Evolutionary conservation across 2,888 invertebrate genomes (phyloP), one percentile per base, ranked within the genome.

Genomic region (Ectobius pallidus): DNA sequence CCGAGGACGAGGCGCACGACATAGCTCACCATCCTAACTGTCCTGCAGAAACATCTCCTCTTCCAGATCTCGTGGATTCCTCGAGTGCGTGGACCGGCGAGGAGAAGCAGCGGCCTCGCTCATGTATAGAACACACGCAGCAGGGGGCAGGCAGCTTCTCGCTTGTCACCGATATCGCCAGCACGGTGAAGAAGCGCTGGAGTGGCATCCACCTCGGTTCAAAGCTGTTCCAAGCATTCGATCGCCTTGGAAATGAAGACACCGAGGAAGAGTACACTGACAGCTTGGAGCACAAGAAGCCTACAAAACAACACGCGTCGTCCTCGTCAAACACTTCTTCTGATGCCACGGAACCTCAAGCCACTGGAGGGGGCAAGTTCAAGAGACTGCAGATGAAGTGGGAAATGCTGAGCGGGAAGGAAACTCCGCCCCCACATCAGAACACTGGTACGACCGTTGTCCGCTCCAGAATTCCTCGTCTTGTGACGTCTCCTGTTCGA

Each of bases 351-450:
- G 75, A 74, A n/a, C 27, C 34, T 16, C 3, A 62, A 7, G 49
- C 70, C 69, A 27, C 78, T 3, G 89, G 88, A 68, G 90, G 89
- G 22, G 88, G 88, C 74, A 90, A 92, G 79, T 94, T 93, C 84
- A 87, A 90, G 25, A 87, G 91, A 76, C 83, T 94, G 73, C 93
- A 93, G 79, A 89, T 91, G 80, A 92, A 92, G 79, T 94, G 94
- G 94, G 93, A 94, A 81, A 87, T 91, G 84, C 85, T 93, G 76
- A 90, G 91, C 77, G 86, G 86, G 14, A 85, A 85, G 67, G 86
- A 87, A 46, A 34, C 34, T 14, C n/a, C 55, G 11, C 58, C 73
- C 2, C 69, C 73, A 7, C 65, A 32, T 22, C 70, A 71, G 27
- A 7, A 22, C 34, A 20, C 39, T 18, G 72, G 67, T 30, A 68